Percentiles rank a stretch among this genome's conserved stretches.
Evolutionary conservation across 2,113 vertebrate species (phyloP).

Genomic region (Neogale vison): DNA sequence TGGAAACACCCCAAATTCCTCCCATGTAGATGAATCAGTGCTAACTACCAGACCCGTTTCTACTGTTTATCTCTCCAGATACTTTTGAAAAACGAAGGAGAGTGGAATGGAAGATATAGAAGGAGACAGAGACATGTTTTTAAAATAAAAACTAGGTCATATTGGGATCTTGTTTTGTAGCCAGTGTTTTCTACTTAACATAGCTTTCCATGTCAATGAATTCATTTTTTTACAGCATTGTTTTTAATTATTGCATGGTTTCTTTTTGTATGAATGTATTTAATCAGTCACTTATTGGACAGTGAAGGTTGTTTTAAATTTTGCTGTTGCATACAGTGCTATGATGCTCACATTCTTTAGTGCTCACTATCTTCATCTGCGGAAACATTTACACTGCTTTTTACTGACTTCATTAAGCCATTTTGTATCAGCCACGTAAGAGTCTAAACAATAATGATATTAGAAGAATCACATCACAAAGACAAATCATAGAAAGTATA

Average conservation of each 20-base stretch:
- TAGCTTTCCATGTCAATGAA: not conserved
- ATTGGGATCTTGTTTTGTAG: not conserved
- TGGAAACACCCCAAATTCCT: slow-evolving; percentile 40
- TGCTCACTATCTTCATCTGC: not conserved
- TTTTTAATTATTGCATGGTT: not conserved
- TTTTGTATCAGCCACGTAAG: not conserved
- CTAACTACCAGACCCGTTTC: not conserved
- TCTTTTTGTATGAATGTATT: not conserved
- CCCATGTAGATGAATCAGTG: not conserved
- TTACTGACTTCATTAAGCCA: not conserved
- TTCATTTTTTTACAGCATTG: not conserved
- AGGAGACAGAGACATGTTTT: not conserved
- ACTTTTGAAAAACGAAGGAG: not conserved
- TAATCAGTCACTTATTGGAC: not conserved
- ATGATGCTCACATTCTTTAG: not conserved
- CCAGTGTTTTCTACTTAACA: not conserved
- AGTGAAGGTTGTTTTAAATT: not conserved
- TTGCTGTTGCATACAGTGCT: not conserved
- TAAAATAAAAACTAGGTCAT: not conserved
- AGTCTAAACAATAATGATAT: not conserved
- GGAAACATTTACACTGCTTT: slow-evolving; percentile 16
- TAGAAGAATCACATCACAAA: not conserved
- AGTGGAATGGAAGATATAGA: not conserved
- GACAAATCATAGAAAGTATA: not conserved
- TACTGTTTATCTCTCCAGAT: not conserved